phyloP scores from a whole-genome alignment of 2,888 invertebrate species.

The Fragum sueziense region DNA sequence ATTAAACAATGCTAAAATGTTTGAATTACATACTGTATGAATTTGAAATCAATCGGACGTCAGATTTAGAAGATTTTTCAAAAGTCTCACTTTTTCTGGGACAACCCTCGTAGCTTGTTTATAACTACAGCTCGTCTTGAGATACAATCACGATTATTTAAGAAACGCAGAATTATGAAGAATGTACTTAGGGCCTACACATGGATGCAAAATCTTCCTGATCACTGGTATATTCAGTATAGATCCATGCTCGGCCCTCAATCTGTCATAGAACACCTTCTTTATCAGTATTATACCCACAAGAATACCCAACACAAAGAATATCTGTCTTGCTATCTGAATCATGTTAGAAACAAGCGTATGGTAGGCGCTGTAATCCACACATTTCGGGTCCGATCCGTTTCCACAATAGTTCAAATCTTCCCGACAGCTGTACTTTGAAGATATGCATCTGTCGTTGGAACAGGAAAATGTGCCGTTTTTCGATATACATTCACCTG shows the following conservation, averaged over 20 bases:
- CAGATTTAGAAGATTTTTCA: too few species aligned
- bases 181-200: too few species aligned
- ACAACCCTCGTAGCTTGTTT: too few species aligned
- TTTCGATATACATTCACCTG: background rate
- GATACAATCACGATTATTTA: too few species aligned
- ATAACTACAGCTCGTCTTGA: too few species aligned
- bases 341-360: background rate
- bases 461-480: slow-evolving; percentile 4
- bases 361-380: background rate
- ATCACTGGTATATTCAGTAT: background rate
- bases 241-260: slow-evolving; percentile 4
- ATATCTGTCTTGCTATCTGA: background rate
- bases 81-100: too few species aligned
- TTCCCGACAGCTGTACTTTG: background rate
- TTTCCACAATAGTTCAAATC: slow-evolving; percentile 3
- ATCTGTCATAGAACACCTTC: background rate
- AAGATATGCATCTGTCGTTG: background rate
- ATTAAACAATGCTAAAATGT: too few species aligned
- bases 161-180: too few species aligned
- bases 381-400: background rate
- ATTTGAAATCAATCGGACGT: too few species aligned
- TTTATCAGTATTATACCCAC: background rate
- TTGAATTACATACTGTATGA: too few species aligned
- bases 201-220: background rate
- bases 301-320: background rate